These are phyloP conservation scores for Pyrgilauda ruficollis DNA, from an alignment of 2,113 vertebrate genomes.

Conservation along the genomic window DNA sequence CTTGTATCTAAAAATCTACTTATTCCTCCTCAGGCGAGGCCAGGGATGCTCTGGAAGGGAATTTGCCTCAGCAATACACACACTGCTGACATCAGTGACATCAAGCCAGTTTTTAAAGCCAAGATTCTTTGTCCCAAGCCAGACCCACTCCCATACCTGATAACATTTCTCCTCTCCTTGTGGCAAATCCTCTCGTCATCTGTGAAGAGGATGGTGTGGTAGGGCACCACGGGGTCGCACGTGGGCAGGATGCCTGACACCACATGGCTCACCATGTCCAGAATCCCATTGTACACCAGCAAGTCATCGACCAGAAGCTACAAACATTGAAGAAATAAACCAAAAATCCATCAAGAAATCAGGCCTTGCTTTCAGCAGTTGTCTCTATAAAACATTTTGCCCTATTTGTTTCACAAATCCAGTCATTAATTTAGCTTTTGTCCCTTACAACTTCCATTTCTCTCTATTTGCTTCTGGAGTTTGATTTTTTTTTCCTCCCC, in stretches of 20 bases:
- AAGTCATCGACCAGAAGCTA: slow-evolving; percentile 95
- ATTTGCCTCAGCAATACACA: background rate
- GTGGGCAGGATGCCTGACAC: slow-evolving; percentile 88
- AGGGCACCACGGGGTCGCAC: slow-evolving; percentile 82
- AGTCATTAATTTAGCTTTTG: background rate
- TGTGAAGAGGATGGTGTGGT: slow-evolving; percentile 94
- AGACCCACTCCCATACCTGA: slow-evolving; percentile 75
- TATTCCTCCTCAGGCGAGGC: background rate
- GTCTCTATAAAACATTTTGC: background rate
- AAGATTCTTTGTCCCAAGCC: background rate
- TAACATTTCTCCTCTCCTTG: slow-evolving; percentile 80
- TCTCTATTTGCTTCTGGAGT: background rate
- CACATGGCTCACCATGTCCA: slow-evolving; percentile 82
- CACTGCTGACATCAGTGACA: background rate
- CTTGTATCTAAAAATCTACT: background rate
- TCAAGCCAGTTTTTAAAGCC: background rate
- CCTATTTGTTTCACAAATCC: background rate
- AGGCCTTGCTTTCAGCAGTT: background rate
- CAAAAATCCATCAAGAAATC: background rate
- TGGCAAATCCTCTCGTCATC: slow-evolving; percentile 77
- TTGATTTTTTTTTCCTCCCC: background rate
- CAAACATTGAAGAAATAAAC: background rate
- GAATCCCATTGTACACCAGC: slow-evolving; percentile 92
- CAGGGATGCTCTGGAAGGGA: background rate
- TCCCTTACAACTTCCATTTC: background rate